A percentile compares a stretch with the other conserved stretches of the same genome.
phyloP scores from a whole-genome alignment of 1,140 invertebrate species.

The Pseudomyrmex concolor region DNA sequence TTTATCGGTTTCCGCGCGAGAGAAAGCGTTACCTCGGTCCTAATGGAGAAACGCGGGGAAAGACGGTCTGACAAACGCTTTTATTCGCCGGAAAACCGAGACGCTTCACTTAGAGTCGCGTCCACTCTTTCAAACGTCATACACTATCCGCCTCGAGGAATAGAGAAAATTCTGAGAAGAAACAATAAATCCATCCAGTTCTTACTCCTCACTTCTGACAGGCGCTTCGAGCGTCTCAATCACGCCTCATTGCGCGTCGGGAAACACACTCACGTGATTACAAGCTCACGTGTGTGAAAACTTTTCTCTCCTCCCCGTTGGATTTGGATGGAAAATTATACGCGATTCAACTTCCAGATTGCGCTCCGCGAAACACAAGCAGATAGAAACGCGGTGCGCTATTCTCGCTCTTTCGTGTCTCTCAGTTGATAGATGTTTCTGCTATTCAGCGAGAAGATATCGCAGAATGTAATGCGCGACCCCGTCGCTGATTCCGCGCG shows the following conservation, averaged over 20 bases:
- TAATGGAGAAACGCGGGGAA: background rate
- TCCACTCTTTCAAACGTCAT: too few species aligned
- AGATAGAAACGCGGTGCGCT: too few species aligned
- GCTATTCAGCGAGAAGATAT: conserved; percentile 13
- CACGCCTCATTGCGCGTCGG: conserved; percentile 8
- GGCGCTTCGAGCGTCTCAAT: conserved; percentile 27
- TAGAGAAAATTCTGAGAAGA: conserved; percentile 26
- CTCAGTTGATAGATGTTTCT: too few species aligned
- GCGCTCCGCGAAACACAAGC: too few species aligned
- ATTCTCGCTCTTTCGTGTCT: too few species aligned
- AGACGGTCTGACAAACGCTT: background rate
- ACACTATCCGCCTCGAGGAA: too few species aligned
- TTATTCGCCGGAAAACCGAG: background rate
- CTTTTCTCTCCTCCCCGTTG: conserved; percentile 12
- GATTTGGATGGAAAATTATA: conserved; percentile 19
- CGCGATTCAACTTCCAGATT: conserved; percentile 22
- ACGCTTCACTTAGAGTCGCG: background rate
- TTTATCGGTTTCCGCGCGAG: background rate
- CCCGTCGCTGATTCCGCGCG: background rate
- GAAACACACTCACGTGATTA: conserved; percentile 43
- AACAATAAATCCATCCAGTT: conserved; percentile 12
- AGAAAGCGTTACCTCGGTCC: too few species aligned
- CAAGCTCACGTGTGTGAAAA: conserved; percentile 23
- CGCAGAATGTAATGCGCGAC: background rate
- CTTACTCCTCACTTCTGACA: conserved; percentile 44